These are phyloP conservation scores for Xylota sylvarum DNA, from an alignment of 2,888 invertebrate species.

Conservation along the genomic window DNA sequence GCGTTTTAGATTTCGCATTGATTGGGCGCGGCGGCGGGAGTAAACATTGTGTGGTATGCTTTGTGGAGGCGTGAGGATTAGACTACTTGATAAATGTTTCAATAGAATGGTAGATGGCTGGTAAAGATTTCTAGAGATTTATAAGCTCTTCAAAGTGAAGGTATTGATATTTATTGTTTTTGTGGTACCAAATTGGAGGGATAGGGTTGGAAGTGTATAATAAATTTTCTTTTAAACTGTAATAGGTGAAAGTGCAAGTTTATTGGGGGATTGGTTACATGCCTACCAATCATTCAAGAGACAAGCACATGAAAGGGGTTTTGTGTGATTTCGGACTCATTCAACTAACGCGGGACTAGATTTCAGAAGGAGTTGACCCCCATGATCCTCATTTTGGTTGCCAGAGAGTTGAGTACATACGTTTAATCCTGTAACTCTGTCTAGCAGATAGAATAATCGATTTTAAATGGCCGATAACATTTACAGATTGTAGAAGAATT, in stretches of 20 bases:
- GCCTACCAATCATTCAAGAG: no score
- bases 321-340: no score
- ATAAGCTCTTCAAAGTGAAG: conserved; percentile 13
- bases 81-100: conserved; percentile 56
- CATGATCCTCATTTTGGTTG: no score
- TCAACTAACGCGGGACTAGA: no score
- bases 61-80: conserved; percentile 21
- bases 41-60: conserved; percentile 5
- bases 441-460: no score
- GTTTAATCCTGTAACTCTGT: no score
- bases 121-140: conserved; percentile 50
- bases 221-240: background rate
- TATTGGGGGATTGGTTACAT: no score
- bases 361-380: no score
- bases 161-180: conserved; percentile 47
- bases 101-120: conserved; percentile 31
- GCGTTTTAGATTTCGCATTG: conserved; percentile 3
- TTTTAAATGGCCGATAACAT: no score
- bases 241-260: background rate
- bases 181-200: background rate
- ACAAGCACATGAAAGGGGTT: no score
- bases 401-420: no score
- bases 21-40: background rate
- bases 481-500: no score
- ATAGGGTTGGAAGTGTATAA: background rate